Evolutionary conservation across 2,888 invertebrate genomes (phyloP), one percentile per base, ranked within the genome.

Genomic region (Cephus pulcher): DNA sequence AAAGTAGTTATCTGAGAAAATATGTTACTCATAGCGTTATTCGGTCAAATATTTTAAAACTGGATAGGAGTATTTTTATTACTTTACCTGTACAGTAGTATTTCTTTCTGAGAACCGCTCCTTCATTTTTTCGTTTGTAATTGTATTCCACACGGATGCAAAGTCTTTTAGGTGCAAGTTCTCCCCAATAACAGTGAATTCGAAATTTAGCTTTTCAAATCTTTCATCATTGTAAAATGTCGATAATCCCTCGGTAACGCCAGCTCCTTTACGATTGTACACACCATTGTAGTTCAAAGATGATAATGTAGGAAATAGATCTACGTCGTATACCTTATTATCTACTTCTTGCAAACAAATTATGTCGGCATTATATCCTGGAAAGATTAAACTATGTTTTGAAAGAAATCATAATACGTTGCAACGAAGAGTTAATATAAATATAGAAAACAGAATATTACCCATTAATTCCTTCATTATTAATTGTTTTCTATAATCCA

Each of bases 301-400:
- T 32, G 92, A 89, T 15, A 98, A 91, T 40, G 95, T 92, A 4
- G 95, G 94, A 70, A 90, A 86, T 35, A 98, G 92, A 87, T 95
- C 96, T 82, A 93, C 89, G 11, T 94, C 92, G 91, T 95, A 98
- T 74, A 98, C 93, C 92, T 95, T 96, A 15, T 90, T 90, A 90
- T 99, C 98, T 0, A 98, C 97, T 93, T 99, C 99, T 94, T 99
- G 98, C 23, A 99, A 93, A 86, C 98, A 98, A 76, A 98, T 93
- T 76, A 99, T 92, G 90, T 99, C 98, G 69, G 95, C 95, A 92
- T 98, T 96, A 89, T 97, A 98, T n/a, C 97, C 97, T 95, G 83
- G 23, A 89, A 33, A 12, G 32, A 30, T 15, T 11, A 23, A 30
- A 30, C 6, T 30, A 40, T 40, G 6, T 9, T 40, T 40, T 69